These are phyloP conservation scores for Nephrotoma guestfalica DNA, from an alignment of 2,888 invertebrate genomes.

Conservation along the genomic window DNA sequence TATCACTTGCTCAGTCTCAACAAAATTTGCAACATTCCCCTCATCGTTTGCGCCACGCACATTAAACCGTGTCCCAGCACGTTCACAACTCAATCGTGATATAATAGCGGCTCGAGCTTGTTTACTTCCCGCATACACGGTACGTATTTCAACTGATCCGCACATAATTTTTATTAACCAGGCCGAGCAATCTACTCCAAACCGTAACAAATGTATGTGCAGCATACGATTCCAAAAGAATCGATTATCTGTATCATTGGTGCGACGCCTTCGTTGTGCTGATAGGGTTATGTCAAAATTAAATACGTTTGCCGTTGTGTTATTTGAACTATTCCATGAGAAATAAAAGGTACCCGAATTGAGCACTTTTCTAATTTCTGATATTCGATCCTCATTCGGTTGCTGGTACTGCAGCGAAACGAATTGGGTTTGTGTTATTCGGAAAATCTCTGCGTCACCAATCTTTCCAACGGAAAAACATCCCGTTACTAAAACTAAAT, in stretches of 20 bases:
- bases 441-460: constrained; percentile 85
- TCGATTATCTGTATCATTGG: constrained; percentile 74
- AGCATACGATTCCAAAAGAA: constrained; percentile 99
- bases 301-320: constrained; percentile 14
- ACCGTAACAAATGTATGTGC: constrained; percentile 83
- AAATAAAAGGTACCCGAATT: constrained; percentile 99
- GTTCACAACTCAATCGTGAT: constrained; percentile 90
- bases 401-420: constrained; percentile 65
- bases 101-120: constrained; percentile 92
- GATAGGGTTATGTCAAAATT: constrained; percentile 87
- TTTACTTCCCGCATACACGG: constrained; percentile 92
- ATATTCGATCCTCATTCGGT: constrained; percentile 44
- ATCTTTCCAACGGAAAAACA: constrained; percentile 96
- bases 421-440: constrained; percentile 85
- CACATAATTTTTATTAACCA: constrained; percentile 96
- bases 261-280: constrained; percentile 75
- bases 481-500: constrained; percentile 86
- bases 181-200: constrained; percentile 73
- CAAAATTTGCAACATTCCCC: constrained; percentile 99
- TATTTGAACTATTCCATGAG: constrained; percentile 49
- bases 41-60: constrained; percentile 98
- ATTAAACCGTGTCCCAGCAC: constrained; percentile 93
- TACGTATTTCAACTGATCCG: constrained; percentile 93
- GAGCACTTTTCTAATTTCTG: constrained; percentile 61
- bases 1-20: constrained; percentile 97